Base-by-base conservation (phyloP, 2,113 vertebrate species). In the Emydocephalus ijimae region DNA sequence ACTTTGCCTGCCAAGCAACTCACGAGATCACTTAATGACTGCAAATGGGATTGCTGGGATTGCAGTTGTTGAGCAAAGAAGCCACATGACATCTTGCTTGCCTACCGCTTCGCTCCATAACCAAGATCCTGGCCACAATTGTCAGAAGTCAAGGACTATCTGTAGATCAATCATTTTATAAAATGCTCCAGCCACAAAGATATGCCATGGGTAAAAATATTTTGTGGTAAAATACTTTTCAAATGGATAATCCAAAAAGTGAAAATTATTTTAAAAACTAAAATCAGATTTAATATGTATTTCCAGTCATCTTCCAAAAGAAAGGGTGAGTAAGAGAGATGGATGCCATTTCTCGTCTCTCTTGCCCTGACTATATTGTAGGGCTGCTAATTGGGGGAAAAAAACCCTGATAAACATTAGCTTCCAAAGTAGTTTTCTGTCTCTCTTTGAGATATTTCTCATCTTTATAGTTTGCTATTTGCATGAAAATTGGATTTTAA, bases 401-500 rank as follows among this genome's bases (percentile, higher is more conserved):
- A 59, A 59, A 24, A 43, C 0, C 29, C 4, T 21, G 34, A 81
- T 81, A 81, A 81, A 81, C 34, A 81, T 81, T 81, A 81, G 34
- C 29, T 39, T 57, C 15, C 87, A n/a, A 89, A 89, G 39, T 43
- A 93, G 26, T 43, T 91, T 43, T 91, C 11, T 88, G 54, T 43
- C 59, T 90, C 50, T 93, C 92, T 91, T 54, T 1, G 0, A 89
- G 85, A 89, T 92, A 94, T 92, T 94, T 24, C 48, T 89, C 54
- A 89, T 94, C 54, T 93, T 96, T 55, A 81, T 92, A 89, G 94
- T 90, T 95, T 94, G 4, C 29, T 11, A 86, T 91, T 91, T 91
- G 20, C n/a, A 95, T 85, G 88, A 95, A 95, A 95, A 91, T 29
- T 91, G 88, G 85, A 89, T 91, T 88, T 93, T 85, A 43, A 88